Conservation (phyloP, 2,888 invertebrate genomes). For the Apodemia zela region DNA sequence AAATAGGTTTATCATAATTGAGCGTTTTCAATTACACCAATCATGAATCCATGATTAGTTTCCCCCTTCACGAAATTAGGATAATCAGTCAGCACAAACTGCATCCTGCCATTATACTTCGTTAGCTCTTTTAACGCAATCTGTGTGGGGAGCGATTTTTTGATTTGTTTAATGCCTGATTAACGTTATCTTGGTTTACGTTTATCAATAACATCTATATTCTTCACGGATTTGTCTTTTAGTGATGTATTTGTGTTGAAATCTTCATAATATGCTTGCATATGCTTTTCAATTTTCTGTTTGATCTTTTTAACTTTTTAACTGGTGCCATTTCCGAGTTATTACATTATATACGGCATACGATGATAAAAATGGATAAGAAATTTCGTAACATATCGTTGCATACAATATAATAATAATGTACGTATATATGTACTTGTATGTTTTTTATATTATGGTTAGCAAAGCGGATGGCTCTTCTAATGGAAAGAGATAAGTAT, state of each 20-base stretch:
- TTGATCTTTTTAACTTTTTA: too few relatives aligned
- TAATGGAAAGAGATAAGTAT: too few relatives aligned
- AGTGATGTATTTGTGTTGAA: background rate
- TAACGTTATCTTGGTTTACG: background rate
- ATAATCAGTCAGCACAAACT: slow-evolving; percentile 37
- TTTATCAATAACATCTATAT: background rate
- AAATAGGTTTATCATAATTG: background rate
- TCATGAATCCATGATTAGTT: slow-evolving; percentile 27
- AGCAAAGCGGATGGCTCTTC: too few relatives aligned
- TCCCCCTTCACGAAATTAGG: slow-evolving; percentile 34
- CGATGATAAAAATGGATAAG: too few relatives aligned
- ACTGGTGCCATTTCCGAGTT: too few relatives aligned
- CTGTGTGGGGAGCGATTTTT: slow-evolving; percentile 20
- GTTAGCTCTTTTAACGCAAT: slow-evolving; percentile 36
- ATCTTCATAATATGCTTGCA: too few relatives aligned
- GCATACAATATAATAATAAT: too few relatives aligned
- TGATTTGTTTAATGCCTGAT: background rate
- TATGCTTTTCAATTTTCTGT: too few relatives aligned
- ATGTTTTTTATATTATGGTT: too few relatives aligned
- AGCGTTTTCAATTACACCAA: slow-evolving; percentile 27
- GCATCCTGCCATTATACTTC: slow-evolving; percentile 41
- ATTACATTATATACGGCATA: too few relatives aligned
- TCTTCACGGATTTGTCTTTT: background rate
- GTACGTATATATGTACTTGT: too few relatives aligned
- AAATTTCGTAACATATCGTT: too few relatives aligned